Base-by-base conservation (phyloP, 2,113 vertebrate species). In the Typhlomys cinereus region DNA sequence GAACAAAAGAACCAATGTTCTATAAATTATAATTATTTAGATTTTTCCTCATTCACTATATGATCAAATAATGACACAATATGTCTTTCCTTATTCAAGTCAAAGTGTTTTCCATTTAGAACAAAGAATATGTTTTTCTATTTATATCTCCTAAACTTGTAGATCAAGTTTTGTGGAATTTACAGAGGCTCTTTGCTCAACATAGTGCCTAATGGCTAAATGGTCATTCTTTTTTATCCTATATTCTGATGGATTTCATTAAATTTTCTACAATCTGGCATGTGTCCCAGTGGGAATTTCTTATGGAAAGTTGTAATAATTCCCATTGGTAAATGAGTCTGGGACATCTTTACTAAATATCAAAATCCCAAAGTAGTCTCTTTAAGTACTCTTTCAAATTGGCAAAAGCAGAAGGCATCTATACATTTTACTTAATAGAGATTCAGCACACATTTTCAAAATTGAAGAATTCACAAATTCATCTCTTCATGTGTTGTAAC, bases 301-400 rank as follows among this genome's bases (percentile, higher is more conserved):
- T 73, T 71, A 5, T 88, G 7, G n/a, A 79, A 88, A 18, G 2
- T 59, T 69, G 81, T 92, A 90, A 92, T 73, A 76, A 95, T 79
- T 4, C 69, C 92, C 89, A 70, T 1, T 79, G 87, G 48, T 90
- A 92, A 20, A 39, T 70, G 15, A 73, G 27, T 6, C 12, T 91
- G 90, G 34, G 50, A 52, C 61, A 50, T 57, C 8, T 66, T 57
- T 93, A 25, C 34, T 39, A 87, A 64, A 39, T 84, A n/a, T 84
- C 29, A 41, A 76, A 89, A 75, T 39, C 21, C 78, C 82, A 73
- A 88, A 50, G 34, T 62, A 62, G 50, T 95, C 80, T 92, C 44
- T 94, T 93, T 82, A 81, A 31, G 10, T 71, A 61, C 7, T n/a
- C n/a, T 84, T 88, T 12, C 78, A 93, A 4, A 90, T 54, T 95